Evolutionary conservation across 2,797 vertebrate genomes (phyloP).

Genomic region (Silurus lanzhouensis): DNA sequence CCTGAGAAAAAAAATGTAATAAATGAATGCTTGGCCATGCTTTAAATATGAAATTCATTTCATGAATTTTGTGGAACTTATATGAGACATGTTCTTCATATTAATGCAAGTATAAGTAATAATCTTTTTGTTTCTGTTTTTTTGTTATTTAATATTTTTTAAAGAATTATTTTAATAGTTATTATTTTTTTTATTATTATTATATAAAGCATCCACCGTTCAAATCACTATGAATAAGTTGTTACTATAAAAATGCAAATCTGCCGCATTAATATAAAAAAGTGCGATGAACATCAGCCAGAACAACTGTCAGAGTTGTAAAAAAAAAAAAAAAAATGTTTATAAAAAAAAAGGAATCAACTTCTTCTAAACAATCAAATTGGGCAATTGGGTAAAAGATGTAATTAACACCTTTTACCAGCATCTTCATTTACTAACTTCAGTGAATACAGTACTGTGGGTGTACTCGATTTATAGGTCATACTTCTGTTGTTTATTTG

Average conservation of each 20-base stretch:
- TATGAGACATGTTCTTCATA: background rate
- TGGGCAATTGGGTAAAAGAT: background rate
- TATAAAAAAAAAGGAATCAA: background rate
- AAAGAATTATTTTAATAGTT: no score
- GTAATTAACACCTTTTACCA: constrained; percentile 68
- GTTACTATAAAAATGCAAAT: background rate
- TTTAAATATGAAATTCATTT: no score
- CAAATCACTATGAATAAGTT: background rate
- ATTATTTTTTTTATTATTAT: background rate
- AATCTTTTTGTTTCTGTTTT: background rate
- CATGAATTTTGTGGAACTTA: no score
- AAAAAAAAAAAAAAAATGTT: no score
- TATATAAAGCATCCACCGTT: background rate
- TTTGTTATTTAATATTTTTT: background rate
- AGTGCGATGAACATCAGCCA: background rate
- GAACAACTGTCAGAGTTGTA: background rate
- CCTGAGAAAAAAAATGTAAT: no score
- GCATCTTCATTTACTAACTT: constrained; percentile 42
- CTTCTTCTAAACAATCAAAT: background rate
- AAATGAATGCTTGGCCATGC: no score
- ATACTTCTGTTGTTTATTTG: background rate
- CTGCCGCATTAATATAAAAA: no score
- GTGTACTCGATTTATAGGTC: constrained; percentile 35
- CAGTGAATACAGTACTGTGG: constrained; percentile 67
- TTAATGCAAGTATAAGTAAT: background rate